Evolutionary conservation across 2,888 invertebrate genomes (phyloP).

Genomic region (Euspilapteryx auroguttella): DNA sequence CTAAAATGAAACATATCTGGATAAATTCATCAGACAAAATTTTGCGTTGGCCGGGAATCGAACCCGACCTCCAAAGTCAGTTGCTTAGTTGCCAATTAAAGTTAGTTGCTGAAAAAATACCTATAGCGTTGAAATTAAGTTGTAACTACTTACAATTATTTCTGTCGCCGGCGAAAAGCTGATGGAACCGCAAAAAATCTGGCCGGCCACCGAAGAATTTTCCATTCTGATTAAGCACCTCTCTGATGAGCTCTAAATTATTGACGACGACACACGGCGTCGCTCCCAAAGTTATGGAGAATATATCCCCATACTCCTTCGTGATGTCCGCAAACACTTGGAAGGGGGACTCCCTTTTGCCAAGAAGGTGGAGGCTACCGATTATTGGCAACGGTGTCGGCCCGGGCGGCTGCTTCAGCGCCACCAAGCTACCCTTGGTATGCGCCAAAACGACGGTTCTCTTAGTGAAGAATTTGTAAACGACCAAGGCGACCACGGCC

Average conservation of each 20-base stretch:
- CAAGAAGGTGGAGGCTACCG: constrained; percentile 70
- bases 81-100: too few relatives aligned
- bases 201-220: constrained; percentile 83
- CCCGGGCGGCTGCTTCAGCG: constrained; percentile 62
- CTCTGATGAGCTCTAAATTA: constrained; percentile 69
- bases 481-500: constrained; percentile 19
- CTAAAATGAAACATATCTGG: too few relatives aligned
- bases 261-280: constrained; percentile 75
- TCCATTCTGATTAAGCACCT: constrained; percentile 78
- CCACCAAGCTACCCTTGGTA: too few relatives aligned
- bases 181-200: constrained; percentile 77
- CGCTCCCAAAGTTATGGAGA: constrained; percentile 67
- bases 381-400: constrained; percentile 68
- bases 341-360: constrained; percentile 68
- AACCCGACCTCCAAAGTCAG: too few relatives aligned
- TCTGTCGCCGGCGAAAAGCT: constrained; percentile 81
- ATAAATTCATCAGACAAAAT: too few relatives aligned
- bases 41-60: too few relatives aligned
- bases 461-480: constrained; percentile 27
- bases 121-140: too few relatives aligned
- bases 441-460: too few relatives aligned
- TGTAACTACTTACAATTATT: constrained; percentile 78
- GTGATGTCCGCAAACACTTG: constrained; percentile 71
- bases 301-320: constrained; percentile 72
- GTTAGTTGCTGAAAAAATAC: too few relatives aligned